Evolutionary conservation across 2,797 vertebrate genomes (phyloP).

Genomic region (Botia kubotai): DNA sequence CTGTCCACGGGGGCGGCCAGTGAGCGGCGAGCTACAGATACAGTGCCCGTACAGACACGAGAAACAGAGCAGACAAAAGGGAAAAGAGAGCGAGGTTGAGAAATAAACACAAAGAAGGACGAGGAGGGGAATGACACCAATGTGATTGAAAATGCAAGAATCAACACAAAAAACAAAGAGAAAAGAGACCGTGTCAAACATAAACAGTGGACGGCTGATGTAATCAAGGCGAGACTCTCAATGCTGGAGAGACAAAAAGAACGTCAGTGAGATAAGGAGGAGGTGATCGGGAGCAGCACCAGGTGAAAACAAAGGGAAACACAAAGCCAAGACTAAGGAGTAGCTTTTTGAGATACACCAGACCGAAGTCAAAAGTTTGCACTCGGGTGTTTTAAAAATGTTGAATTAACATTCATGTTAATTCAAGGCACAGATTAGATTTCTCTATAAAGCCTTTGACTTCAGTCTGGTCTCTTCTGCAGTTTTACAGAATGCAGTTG

Average conservation of each 20-base stretch:
- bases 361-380: slow-evolving; percentile 10
- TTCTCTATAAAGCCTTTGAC: neutral
- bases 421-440: neutral
- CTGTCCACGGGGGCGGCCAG: slow-evolving; percentile 83
- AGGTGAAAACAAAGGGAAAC: slow-evolving; percentile 55
- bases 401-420: neutral
- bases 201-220: slow-evolving; percentile 66
- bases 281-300: slow-evolving; percentile 50
- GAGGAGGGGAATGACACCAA: slow-evolving; percentile 60
- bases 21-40: slow-evolving; percentile 83
- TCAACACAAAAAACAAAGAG: slow-evolving; percentile 66
- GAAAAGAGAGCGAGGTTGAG: slow-evolving; percentile 56
- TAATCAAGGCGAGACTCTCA: slow-evolving; percentile 60
- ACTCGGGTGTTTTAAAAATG: neutral
- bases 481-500: neutral
- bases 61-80: slow-evolving; percentile 63
- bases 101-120: slow-evolving; percentile 64
- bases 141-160: slow-evolving; percentile 72
- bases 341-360: slow-evolving; percentile 55
- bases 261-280: slow-evolving; percentile 66
- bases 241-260: slow-evolving; percentile 65
- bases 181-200: slow-evolving; percentile 23
- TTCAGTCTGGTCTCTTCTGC: neutral
- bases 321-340: slow-evolving; percentile 33
- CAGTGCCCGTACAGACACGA: slow-evolving; percentile 50